Percentiles rank a stretch among this genome's conserved stretches.
Evolutionary conservation across 2,113 vertebrate genomes (phyloP).

Genomic region (Peromyscus californicus): DNA sequence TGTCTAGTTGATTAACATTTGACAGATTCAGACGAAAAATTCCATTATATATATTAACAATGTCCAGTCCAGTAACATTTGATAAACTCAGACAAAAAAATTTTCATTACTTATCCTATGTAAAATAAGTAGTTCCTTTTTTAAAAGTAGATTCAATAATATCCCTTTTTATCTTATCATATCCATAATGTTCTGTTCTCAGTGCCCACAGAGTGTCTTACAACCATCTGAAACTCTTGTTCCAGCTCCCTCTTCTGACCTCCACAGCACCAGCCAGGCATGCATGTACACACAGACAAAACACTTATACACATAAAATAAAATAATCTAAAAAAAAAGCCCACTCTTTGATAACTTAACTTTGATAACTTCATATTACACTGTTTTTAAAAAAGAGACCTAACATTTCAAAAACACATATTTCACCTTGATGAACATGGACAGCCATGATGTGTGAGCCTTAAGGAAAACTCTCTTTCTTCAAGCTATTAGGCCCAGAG

Average conservation of each 20-base stretch:
- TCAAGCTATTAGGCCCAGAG: background rate
- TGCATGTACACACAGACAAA: background rate
- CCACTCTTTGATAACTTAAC: background rate
- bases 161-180: too few relatives aligned
- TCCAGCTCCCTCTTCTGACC: background rate
- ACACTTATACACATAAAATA: background rate
- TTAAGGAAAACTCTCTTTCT: background rate
- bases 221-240: background rate
- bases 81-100: too few relatives aligned
- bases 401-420: background rate
- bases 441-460: conserved; percentile 20
- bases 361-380: background rate
- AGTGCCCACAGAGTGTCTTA: background rate
- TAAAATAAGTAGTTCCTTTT: too few relatives aligned
- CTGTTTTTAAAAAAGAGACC: background rate
- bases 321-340: background rate
- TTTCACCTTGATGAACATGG: conserved; percentile 36
- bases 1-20: too few relatives aligned
- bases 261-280: background rate
- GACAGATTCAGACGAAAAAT: too few relatives aligned
- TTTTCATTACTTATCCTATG: too few relatives aligned
- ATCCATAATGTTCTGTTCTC: background rate
- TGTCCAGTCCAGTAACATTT: too few relatives aligned
- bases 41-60: too few relatives aligned
- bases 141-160: too few relatives aligned